Evolutionary conservation across 2,888 invertebrate genomes (phyloP).

Genomic region (Microchrysa polita): DNA sequence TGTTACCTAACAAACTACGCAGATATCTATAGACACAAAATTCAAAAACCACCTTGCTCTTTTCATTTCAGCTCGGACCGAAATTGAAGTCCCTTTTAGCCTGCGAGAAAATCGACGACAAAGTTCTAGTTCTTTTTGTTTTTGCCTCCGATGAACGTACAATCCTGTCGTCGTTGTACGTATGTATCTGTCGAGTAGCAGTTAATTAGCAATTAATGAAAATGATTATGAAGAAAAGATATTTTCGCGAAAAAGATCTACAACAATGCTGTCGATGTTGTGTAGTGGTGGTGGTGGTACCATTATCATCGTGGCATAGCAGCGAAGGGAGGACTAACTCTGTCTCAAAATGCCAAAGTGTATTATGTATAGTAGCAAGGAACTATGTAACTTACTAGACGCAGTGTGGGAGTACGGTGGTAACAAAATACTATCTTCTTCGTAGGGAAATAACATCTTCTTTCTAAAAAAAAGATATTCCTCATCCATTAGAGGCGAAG

Average conservation of each 20-base stretch:
- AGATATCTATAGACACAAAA: background rate
- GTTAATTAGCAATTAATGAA: constrained; percentile 46
- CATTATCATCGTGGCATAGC: constrained; percentile 2
- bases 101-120: too few relatives aligned
- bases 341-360: too few relatives aligned
- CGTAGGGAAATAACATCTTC: constrained; percentile 9
- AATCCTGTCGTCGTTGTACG: too few relatives aligned
- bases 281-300: too few relatives aligned
- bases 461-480: constrained; percentile 25
- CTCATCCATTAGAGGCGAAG: constrained; percentile 23
- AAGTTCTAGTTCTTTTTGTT: too few relatives aligned
- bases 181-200: constrained; percentile 41
- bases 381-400: background rate
- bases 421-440: background rate
- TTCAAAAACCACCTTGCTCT: background rate
- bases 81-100: background rate
- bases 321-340: background rate
- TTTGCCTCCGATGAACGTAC: constrained; percentile 11
- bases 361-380: too few relatives aligned
- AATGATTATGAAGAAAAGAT: constrained; percentile 46
- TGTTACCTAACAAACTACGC: too few relatives aligned
- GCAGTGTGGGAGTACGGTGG: background rate
- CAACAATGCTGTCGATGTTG: constrained; percentile 3
- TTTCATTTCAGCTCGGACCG: background rate
- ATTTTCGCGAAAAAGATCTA: constrained; percentile 28